These are phyloP conservation scores for Lasioglossum albipes DNA, from an alignment of 1,140 invertebrate species.

Conservation along the genomic window DNA sequence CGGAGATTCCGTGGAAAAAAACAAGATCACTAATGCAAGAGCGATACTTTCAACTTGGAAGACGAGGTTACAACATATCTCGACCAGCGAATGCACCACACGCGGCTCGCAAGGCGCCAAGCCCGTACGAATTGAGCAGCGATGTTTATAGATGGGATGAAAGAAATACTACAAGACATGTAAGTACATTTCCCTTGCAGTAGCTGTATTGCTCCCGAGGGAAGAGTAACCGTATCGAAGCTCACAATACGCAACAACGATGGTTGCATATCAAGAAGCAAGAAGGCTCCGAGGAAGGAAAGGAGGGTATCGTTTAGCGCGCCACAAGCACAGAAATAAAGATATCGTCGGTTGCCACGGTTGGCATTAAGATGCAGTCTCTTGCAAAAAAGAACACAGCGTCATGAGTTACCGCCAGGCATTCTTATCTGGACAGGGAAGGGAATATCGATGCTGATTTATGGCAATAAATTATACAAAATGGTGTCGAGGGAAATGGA, in stretches of 20 bases:
- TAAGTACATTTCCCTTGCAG: constrained; percentile 54
- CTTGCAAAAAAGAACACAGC: too few relatives aligned
- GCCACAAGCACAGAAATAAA: constrained; percentile 24
- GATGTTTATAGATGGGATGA: constrained; percentile 20
- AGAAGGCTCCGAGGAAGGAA: constrained; percentile 8
- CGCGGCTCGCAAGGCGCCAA: not conserved
- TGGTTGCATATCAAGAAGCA: constrained; percentile 53
- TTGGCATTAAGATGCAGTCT: too few relatives aligned
- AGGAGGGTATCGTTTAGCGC: constrained; percentile 20
- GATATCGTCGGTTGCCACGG: too few relatives aligned
- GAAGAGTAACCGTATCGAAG: constrained; percentile 54
- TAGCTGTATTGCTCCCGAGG: constrained; percentile 45
- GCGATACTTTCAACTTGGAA: not conserved
- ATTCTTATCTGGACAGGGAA: too few relatives aligned
- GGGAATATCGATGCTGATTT: too few relatives aligned
- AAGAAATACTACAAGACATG: constrained; percentile 52
- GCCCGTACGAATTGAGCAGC: not conserved
- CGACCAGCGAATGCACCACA: not conserved
- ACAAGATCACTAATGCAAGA: too few relatives aligned
- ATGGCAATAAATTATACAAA: too few relatives aligned
- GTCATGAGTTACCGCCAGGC: too few relatives aligned
- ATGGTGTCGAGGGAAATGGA: too few relatives aligned
- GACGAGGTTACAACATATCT: not conserved
- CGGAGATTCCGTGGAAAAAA: too few relatives aligned
- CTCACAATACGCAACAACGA: constrained; percentile 49